Evolutionary conservation across 2,113 vertebrate genomes (phyloP), one percentile per base, ranked within the genome.

Genomic region (Chlamydotis undulata): DNA sequence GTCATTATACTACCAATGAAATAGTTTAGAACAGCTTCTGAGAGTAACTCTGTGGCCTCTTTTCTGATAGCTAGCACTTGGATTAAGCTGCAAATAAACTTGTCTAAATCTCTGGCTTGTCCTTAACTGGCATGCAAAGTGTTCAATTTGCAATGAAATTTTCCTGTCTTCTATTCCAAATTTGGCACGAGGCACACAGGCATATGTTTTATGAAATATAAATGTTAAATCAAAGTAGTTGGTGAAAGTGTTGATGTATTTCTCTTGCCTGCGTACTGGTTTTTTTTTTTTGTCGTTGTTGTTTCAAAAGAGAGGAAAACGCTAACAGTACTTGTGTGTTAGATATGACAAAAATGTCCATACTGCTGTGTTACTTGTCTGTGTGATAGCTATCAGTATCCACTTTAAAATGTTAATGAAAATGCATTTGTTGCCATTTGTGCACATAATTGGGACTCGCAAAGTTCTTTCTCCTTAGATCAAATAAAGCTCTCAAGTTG

Each of bases 141-240:
- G 49, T 87, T 89, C 87, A 91, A 75, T 87, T 91, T 89, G 74
- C 77, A 79, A 23, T 75, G 57, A 43, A 64, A 41, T 84, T 84
- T 95, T 84, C 81, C 69, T 71, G 26, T 82, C 70, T 92, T 63
- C 59, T 60, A n/a, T 93, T 79, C 56, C 78, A 3, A 90, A 81
- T 79, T 43, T 81, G 73, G 56, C 52, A 43, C 0, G 1, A 96
- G 78, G 68, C 75, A 52, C 59, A 52, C 18, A 49, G 63, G 82
- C 88, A 56, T 74, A 35, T 3, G 0, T 88, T 93, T 95, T 90
- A 78, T 88, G 82, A 96, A 96, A 85, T 74, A 92, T 74, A 81
- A 78, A 96, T 97, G 88, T 87, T 86, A 71, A 95, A 92, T 96
- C 87, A 84, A 95, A 96, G 79, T 74, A 88, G 71, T 9, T 94